Evolutionary conservation across 2,797 vertebrate species (phyloP), one percentile per base, ranked within the genome.

Genomic region (Crocidura indochinensis): DNA sequence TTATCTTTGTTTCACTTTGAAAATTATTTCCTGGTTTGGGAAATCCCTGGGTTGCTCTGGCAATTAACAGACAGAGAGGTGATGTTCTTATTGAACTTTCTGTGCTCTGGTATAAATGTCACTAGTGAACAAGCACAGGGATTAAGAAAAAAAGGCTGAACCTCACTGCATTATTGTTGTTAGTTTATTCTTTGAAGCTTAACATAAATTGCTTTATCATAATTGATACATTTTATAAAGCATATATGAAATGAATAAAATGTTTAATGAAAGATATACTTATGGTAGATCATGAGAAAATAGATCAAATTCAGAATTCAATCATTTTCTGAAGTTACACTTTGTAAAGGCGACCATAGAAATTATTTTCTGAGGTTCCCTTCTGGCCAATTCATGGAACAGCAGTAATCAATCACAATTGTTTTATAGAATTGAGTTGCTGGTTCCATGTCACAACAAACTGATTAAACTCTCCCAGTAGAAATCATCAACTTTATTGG

Each of bases 371-470:
- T 94, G 72, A 91, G 67, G n/a, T 62, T 97, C 95, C 96, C 94
- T 97, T 95, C 94, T 96, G 96, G 94, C 93, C 94, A 95, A 93
- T 96, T 97, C 95, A 72, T 84, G 84, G 92, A 97, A 88, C 92
- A 97, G 71, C 62, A 92, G 95, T 96, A 94, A 98, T 98, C 97
- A 98, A 97, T 98, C 97, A 97, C 96, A 97, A 97, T 94, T 96
- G 92, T 94, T 96, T 96, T 94, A 85, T 80, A 89, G 86, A 91
- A 97, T 96, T 97, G 96, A 97, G 94, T 97, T 97, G 83, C 89
- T 96, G 76, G 84, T 96, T 92, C 96, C 17, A 56, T 96, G 96
- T 97, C 96, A 97, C 95, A 97, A 95, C 81, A 97, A 98, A 96
- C 90, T 91, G 96, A 97, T 97, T 97, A 97, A 97, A 96, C 47